Percentiles rank a stretch among this genome's conserved stretches.
phyloP scores from a whole-genome alignment of 2,888 invertebrate species.

The Caenorhabditis becei region DNA sequence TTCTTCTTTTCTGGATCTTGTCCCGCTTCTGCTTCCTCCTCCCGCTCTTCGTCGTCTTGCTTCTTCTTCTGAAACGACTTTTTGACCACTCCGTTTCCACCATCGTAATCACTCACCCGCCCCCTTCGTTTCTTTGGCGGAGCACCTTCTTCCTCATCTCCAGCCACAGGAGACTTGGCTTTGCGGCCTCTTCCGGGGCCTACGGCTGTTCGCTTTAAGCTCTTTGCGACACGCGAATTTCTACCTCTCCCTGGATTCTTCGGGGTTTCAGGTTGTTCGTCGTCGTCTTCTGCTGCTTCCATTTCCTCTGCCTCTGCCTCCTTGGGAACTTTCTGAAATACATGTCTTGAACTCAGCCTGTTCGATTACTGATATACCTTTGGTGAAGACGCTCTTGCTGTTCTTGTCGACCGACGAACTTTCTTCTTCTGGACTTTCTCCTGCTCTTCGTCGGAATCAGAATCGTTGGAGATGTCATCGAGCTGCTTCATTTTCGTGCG shows the following conservation, averaged over 20 bases:
- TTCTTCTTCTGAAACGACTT: conserved; percentile 44
- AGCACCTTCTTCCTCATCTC: conserved; percentile 2
- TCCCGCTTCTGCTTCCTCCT: not conserved
- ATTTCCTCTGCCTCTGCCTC: conserved; percentile 1
- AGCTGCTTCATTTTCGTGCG: conserved; percentile 26
- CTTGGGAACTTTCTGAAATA: not conserved
- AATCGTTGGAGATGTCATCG: conserved; percentile 25
- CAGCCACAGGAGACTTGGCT: not conserved
- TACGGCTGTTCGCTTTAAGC: conserved; percentile 1
- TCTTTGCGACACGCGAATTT: not conserved
- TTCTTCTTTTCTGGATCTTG: too few relatives aligned
- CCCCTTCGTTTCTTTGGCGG: conserved; percentile 27
- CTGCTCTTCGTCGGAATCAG: conserved; percentile 40
- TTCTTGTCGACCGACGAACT: conserved; percentile 10
- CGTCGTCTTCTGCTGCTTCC: too few relatives aligned
- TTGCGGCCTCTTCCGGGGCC: not conserved
- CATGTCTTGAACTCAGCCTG: too few relatives aligned
- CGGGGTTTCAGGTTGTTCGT: conserved; percentile 3
- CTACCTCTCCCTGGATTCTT: not conserved
- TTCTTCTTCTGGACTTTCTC: not conserved
- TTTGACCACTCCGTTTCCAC: too few relatives aligned
- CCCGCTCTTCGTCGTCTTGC: not conserved
- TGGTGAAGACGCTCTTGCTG: not conserved
- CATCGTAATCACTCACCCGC: conserved; percentile 27
- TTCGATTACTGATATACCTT: not conserved